Evolutionary conservation across 2,797 vertebrate species (phyloP).

Genomic region (Mormyrops boulengeri): DNA sequence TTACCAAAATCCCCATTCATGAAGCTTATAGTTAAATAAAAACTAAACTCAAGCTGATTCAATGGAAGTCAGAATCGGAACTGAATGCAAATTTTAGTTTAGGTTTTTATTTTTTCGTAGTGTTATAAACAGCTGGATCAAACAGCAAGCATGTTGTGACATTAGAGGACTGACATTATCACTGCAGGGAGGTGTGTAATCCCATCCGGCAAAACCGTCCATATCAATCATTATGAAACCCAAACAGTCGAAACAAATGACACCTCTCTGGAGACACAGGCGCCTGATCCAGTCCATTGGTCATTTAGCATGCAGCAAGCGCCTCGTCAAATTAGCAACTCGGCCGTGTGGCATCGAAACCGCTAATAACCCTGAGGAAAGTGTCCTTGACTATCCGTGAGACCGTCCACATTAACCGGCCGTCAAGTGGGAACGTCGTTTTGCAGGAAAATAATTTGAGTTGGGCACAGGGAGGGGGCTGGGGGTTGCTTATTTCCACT

Average conservation of each 20-base stretch:
- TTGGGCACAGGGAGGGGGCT: background rate
- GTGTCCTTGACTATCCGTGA: conserved; percentile 34
- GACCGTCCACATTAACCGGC: conserved; percentile 24
- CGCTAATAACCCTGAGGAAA: conserved; percentile 32
- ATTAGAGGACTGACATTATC: conserved; percentile 17
- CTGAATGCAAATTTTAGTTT: background rate
- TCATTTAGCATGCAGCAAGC: conserved; percentile 34
- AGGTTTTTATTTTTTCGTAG: background rate
- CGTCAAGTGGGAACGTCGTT: conserved; percentile 17
- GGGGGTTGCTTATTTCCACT: background rate
- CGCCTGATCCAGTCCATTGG: conserved; percentile 17
- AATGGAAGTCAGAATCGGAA: background rate
- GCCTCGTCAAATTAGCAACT: conserved; percentile 35
- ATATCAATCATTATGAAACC: conserved; percentile 34
- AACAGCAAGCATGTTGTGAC: background rate
- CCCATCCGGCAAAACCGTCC: conserved; percentile 29
- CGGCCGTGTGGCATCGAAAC: conserved; percentile 17
- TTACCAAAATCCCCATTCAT: background rate
- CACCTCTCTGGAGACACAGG: conserved; percentile 2
- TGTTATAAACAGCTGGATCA: background rate
- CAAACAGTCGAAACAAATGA: conserved; percentile 32
- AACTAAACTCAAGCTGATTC: background rate
- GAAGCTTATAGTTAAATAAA: background rate
- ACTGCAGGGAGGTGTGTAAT: conserved; percentile 22
- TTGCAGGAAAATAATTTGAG: background rate